These are phyloP conservation scores for Passer montanus DNA, from an alignment of 2,113 vertebrate genomes.

Conservation along the genomic window DNA sequence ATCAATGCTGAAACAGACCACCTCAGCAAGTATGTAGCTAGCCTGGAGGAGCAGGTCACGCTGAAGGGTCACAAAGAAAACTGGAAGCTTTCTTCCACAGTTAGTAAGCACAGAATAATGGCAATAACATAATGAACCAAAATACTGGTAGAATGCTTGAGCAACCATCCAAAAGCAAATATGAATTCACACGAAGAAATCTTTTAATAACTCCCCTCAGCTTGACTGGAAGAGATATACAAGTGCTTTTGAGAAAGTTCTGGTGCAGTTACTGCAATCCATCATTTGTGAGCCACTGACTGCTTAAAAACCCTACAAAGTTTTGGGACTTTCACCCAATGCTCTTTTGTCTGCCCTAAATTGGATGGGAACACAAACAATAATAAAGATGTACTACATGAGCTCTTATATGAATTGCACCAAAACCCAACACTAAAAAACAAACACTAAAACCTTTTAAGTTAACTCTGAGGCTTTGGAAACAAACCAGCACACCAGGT, in stretches of 20 bases:
- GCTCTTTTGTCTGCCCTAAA: neutral
- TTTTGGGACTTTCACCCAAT: neutral
- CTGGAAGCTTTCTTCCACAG: neutral
- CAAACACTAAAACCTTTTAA: neutral
- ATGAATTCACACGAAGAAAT: neutral
- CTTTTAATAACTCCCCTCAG: neutral
- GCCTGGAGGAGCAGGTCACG: neutral
- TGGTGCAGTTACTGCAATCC: neutral
- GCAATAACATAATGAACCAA: neutral
- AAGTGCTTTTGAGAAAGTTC: neutral
- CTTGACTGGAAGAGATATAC: neutral
- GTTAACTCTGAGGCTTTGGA: neutral
- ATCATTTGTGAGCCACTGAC: neutral
- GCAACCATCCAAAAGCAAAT: neutral
- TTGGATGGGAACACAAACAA: neutral
- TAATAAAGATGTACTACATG: neutral
- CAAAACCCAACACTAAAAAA: neutral
- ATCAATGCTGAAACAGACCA: neutral
- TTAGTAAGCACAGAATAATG: neutral
- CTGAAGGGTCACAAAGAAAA: neutral
- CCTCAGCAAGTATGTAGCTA: neutral
- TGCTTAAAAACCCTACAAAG: neutral
- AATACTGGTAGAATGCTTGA: neutral
- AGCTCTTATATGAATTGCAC: neutral
- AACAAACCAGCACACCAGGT: neutral